Evolutionary conservation across 2,888 invertebrate species (phyloP).

Genomic region (Pammene aurita): DNA sequence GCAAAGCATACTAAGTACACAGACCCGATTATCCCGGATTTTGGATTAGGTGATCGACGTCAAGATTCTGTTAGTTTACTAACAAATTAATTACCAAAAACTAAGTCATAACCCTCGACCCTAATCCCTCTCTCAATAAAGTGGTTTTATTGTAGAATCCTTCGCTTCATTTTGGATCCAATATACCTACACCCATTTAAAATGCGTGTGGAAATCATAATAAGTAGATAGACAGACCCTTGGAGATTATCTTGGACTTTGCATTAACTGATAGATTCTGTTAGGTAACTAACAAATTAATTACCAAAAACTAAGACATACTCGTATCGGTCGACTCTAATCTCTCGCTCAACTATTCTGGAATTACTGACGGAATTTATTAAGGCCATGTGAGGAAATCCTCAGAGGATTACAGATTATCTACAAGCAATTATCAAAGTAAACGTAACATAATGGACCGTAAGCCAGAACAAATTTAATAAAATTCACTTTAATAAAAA

Average conservation of each 20-base stretch:
- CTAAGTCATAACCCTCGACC: slow-evolving; percentile 5
- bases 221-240: too few relatives aligned
- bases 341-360: slow-evolving; percentile 1
- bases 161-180: too few relatives aligned
- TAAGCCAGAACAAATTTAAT: too few relatives aligned
- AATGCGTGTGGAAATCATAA: too few relatives aligned
- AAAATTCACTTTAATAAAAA: too few relatives aligned
- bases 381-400: slow-evolving; percentile 21
- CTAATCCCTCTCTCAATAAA: slow-evolving; percentile 2
- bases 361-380: slow-evolving; percentile 18
- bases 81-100: slow-evolving; percentile 11
- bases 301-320: slow-evolving; percentile 10
- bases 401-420: slow-evolving; percentile 18
- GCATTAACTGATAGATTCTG: neutral
- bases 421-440: slow-evolving; percentile 34
- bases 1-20: too few relatives aligned
- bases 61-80: neutral
- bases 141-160: too few relatives aligned
- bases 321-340: slow-evolving; percentile 9
- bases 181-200: too few relatives aligned
- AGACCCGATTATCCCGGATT: too few relatives aligned
- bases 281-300: slow-evolving; percentile 13
- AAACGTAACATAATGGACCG: slow-evolving; percentile 18
- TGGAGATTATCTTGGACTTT: too few relatives aligned
- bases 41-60: too few relatives aligned